Conservation (phyloP, 2,888 invertebrate genomes). For the Glaucopsyche alexis region DNA sequence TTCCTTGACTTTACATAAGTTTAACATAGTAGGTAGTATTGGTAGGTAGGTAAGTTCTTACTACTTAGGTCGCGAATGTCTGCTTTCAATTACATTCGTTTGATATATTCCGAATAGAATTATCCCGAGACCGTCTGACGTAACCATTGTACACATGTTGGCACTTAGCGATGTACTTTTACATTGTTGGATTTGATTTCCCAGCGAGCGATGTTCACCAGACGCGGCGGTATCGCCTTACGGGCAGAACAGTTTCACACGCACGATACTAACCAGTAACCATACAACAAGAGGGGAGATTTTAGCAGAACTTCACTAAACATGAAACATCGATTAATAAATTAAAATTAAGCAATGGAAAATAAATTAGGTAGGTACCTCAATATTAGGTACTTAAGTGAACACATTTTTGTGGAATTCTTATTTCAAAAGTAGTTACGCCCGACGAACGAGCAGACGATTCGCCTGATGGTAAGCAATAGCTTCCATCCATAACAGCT, state of each 20-base stretch:
- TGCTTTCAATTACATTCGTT: conserved; percentile 24
- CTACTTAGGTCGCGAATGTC: neutral
- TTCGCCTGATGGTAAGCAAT: too few species aligned
- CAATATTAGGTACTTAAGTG: too few species aligned
- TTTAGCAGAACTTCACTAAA: conserved; percentile 4
- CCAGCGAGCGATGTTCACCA: conserved; percentile 67
- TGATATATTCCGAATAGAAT: conserved; percentile 26
- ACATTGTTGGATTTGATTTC: conserved; percentile 60
- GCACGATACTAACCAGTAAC: conserved; percentile 50
- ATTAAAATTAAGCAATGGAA: neutral
- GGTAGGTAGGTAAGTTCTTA: neutral
- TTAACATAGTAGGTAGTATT: too few species aligned
- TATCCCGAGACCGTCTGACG: conserved; percentile 35
- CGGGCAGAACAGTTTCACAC: conserved; percentile 64
- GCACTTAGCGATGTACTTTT: conserved; percentile 49
- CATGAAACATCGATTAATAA: neutral
- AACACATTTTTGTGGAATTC: too few species aligned
- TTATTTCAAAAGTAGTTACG: too few species aligned
- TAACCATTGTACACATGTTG: conserved; percentile 67
- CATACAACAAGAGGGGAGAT: conserved; percentile 26
- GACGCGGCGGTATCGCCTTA: conserved; percentile 71
- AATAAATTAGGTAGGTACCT: too few species aligned
- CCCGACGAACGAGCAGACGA: too few species aligned
- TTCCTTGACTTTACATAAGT: too few species aligned
- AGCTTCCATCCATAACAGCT: too few species aligned